Conservation (phyloP, 2,888 invertebrate genomes). For the Atrina japonica region DNA sequence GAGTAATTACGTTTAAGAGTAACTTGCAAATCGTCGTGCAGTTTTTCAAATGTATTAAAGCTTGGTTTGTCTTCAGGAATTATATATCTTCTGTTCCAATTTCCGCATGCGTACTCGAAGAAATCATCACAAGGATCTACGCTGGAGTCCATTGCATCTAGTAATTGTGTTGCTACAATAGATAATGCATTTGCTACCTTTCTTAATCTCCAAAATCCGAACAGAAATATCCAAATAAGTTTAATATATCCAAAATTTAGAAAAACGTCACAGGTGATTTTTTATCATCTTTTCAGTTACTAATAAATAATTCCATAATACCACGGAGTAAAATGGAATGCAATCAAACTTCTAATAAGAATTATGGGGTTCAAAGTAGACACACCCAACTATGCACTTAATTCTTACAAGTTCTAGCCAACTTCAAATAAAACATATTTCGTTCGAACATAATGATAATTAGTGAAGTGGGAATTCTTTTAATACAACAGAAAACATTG, state of each 20-base stretch:
- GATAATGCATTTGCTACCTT: not conserved
- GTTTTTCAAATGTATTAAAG: constrained; percentile 92
- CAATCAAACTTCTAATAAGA: not conserved
- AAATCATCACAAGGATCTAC: constrained; percentile 92
- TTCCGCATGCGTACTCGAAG: constrained; percentile 93
- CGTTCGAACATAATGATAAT: no score
- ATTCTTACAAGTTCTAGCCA: no score
- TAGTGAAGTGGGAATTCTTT: no score
- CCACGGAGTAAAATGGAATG: not conserved
- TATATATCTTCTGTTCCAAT: constrained; percentile 91
- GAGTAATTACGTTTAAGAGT: constrained; percentile 86
- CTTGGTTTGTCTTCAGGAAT: constrained; percentile 92
- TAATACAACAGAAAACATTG: no score
- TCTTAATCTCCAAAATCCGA: not conserved
- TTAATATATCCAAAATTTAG: not conserved
- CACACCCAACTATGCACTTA: no score
- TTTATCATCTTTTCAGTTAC: not conserved
- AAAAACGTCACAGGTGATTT: not conserved
- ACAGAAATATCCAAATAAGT: not conserved
- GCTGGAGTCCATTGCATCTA: constrained; percentile 90
- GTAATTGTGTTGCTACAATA: constrained; percentile 87
- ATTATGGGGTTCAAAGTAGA: no score
- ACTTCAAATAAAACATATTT: no score
- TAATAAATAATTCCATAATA: not conserved
- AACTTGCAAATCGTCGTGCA: constrained; percentile 91